Evolutionary conservation across 1,140 invertebrate genomes (phyloP).

Genomic region (Drosophila jambulina): DNA sequence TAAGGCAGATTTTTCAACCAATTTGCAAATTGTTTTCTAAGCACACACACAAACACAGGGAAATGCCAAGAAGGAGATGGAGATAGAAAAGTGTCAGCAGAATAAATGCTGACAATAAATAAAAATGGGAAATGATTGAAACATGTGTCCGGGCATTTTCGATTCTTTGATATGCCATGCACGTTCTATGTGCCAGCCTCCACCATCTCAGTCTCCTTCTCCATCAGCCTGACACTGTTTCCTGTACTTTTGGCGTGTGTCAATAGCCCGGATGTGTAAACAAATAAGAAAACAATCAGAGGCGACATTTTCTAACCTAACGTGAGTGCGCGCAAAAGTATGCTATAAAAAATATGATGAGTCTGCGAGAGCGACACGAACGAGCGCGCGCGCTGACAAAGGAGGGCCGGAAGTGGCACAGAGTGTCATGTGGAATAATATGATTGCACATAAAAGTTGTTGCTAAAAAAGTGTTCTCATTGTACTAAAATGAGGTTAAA

Average conservation of each 20-base stretch:
- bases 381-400: background rate
- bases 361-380: constrained; percentile 42
- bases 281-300: constrained; percentile 80
- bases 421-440: constrained; percentile 12
- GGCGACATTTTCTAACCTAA: constrained; percentile 72
- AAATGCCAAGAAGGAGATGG: background rate
- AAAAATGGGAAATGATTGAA: constrained; percentile 83
- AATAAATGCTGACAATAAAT: constrained; percentile 83
- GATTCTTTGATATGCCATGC: constrained; percentile 72
- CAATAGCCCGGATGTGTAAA: constrained; percentile 77
- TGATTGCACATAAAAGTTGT: constrained; percentile 48
- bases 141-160: constrained; percentile 70
- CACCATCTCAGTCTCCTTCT: background rate
- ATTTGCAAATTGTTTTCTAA: constrained; percentile 83
- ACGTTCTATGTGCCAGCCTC: constrained; percentile 42
- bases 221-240: constrained; percentile 14
- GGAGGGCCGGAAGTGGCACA: background rate
- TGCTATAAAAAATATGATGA: constrained; percentile 77
- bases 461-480: constrained; percentile 49
- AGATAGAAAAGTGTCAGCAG: constrained; percentile 72
- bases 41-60: constrained; percentile 36
- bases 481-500: constrained; percentile 14
- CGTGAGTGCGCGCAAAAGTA: constrained; percentile 70
- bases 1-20: constrained; percentile 59
- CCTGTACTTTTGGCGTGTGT: constrained; percentile 54